Evolutionary conservation across 2,113 vertebrate species (phyloP).

Genomic region (Ceyx melanurus): DNA sequence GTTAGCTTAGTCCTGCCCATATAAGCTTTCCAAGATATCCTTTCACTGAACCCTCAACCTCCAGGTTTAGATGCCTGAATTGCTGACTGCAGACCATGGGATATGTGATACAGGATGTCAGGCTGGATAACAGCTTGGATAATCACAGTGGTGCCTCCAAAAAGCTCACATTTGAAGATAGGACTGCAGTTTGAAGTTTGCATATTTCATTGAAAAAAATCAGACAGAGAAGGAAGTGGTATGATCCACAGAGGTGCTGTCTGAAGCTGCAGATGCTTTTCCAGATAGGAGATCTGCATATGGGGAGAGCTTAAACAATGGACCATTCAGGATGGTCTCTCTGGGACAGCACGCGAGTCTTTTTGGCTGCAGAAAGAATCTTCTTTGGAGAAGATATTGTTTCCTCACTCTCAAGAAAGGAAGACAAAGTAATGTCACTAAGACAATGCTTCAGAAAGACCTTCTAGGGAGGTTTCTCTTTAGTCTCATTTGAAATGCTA

Average conservation of each 20-base stretch:
- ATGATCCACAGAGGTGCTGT: conserved; percentile 21
- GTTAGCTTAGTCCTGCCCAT: background rate
- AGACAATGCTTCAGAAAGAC: conserved; percentile 55
- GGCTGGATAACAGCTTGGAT: background rate
- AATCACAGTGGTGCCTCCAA: background rate
- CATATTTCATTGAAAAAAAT: background rate
- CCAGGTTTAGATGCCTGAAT: background rate
- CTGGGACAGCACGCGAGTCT: background rate
- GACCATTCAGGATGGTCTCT: conserved; percentile 39
- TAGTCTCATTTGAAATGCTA: conserved; percentile 33
- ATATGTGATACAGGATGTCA: background rate
- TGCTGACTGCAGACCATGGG: background rate
- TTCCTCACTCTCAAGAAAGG: conserved; percentile 34
- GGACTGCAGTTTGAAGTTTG: background rate
- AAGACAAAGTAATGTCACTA: conserved; percentile 37
- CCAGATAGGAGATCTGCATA: conserved; percentile 50
- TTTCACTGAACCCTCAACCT: background rate
- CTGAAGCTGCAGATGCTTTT: conserved; percentile 47
- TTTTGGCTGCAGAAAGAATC: conserved; percentile 31
- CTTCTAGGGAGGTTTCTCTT: conserved; percentile 35
- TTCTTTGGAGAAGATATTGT: conserved; percentile 63
- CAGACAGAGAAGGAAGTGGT: background rate
- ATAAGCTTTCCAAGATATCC: background rate
- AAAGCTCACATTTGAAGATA: background rate
- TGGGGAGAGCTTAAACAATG: conserved; percentile 40